These are phyloP conservation scores for Pimpla rufipes DNA, from an alignment of 2,888 invertebrate genomes.

Conservation along the genomic window DNA sequence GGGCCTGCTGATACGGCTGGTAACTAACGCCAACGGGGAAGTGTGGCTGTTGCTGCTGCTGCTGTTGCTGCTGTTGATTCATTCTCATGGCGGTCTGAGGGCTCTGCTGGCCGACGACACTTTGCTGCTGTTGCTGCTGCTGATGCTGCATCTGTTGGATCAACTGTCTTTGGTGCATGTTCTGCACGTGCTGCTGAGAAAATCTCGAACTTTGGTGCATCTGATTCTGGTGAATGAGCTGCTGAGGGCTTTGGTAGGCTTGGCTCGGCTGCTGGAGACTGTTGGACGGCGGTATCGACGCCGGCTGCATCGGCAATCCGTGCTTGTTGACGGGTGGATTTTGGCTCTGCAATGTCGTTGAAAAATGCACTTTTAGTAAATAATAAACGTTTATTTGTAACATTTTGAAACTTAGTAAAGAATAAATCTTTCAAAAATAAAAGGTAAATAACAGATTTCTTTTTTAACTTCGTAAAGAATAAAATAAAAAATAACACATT, in stretches of 20 bases:
- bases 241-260: constrained; percentile 80
- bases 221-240: constrained; percentile 80
- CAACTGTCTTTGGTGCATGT: constrained; percentile 82
- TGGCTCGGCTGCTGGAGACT: constrained; percentile 72
- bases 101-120: constrained; percentile 74
- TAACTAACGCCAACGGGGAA: constrained; percentile 79
- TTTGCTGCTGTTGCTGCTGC: constrained; percentile 82
- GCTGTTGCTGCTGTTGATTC: constrained; percentile 82
- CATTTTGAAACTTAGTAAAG: no score
- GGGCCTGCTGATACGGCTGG: constrained; percentile 81
- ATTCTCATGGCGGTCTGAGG: constrained; percentile 69
- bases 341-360: constrained; percentile 70
- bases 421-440: no score
- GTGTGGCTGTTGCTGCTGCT: no score
- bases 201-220: constrained; percentile 81
- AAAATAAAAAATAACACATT: no score
- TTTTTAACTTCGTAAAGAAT: no score
- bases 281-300: constrained; percentile 58
- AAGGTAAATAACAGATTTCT: no score
- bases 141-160: constrained; percentile 86
- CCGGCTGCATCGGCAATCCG: constrained; percentile 78
- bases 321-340: constrained; percentile 78
- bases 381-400: no score
- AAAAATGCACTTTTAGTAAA: no score
- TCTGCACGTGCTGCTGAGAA: constrained; percentile 82